Base-by-base conservation (phyloP, 2,888 invertebrate species). In the Drosophila melanosoma region DNA sequence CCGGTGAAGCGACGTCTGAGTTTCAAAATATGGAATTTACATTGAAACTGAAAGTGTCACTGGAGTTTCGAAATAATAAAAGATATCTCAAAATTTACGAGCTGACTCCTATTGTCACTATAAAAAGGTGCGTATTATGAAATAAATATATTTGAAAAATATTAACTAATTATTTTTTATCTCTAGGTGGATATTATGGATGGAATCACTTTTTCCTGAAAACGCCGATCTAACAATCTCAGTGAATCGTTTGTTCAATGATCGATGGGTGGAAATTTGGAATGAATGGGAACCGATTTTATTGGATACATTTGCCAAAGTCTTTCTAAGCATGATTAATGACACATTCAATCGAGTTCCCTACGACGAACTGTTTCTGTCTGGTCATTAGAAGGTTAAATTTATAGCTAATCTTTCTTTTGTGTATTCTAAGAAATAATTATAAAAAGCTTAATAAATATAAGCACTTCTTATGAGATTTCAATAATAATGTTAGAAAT, bases 281-380 rank as follows among this genome's bases (percentile, higher is more conserved):
- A 84, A 83, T 48, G 83, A 84, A 40, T 64, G 72, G 60, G 81
- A 88, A 49, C 56, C 76, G 3, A 53, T 0, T 1, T 79, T 80
- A 32, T 53, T 76, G 5, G 52, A 64, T 15, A 51, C 65, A 38
- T 88, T 85, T 36, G 35, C 79, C 0, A 67, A 72, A n/a, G 67
- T 81, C 8, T 76, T 86, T 53, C 38, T 49, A 1, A 29, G 35
- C 23, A 45, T 79, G 45, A 49, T 88, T 23, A 59, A 80, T 29
- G 52, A 64, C 5, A 59, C 68, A 5, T 88, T 85, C 12, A 26
- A 69, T 12, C 62, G 29, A 6, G 45, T 76, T 12, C 49, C 84
- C 4, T 84, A 87, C 40, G 88, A 88, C 40, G 83, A 86, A 8
- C 51, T 88, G 72, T 83, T 84, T 62, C 45, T 87, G 0, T n/a